These are phyloP conservation scores for Ametastegia equiseti DNA, from an alignment of 2,888 invertebrate genomes.

Conservation along the genomic window DNA sequence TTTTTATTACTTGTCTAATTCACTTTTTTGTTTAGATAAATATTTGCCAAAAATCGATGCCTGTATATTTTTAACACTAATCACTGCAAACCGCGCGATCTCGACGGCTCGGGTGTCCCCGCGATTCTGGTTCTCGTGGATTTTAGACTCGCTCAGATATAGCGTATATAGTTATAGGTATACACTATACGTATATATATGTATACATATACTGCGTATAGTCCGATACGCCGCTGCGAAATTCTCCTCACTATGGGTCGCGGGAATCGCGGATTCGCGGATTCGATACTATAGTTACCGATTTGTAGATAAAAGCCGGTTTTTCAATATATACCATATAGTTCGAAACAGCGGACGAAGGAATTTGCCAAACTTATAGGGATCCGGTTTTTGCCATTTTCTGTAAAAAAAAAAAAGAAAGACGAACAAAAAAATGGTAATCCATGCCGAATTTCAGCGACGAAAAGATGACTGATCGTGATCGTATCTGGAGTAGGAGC, in stretches of 20 bases:
- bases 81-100: background rate
- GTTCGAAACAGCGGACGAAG: too few relatives aligned
- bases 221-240: background rate
- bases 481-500: too few relatives aligned
- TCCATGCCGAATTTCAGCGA: too few relatives aligned
- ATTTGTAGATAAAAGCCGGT: too few relatives aligned
- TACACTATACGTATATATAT: background rate
- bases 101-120: conserved; percentile 29
- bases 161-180: background rate
- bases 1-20: background rate
- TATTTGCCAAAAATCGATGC: background rate
- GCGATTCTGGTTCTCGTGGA: conserved; percentile 15
- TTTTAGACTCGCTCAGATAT: conserved; percentile 23
- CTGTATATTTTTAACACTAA: background rate
- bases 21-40: background rate
- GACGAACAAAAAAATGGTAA: too few relatives aligned
- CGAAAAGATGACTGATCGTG: too few relatives aligned
- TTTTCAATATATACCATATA: too few relatives aligned
- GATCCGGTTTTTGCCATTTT: too few relatives aligned
- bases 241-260: background rate
- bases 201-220: background rate
- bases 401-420: too few relatives aligned
- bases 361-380: too few relatives aligned
- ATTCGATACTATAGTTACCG: too few relatives aligned
- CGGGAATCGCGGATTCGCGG: background rate